A percentile compares a stretch with the other conserved stretches of the same genome.
These are phyloP conservation scores for Aramus guarauna DNA, from an alignment of 2,113 vertebrate genomes.

Conservation along the genomic window DNA sequence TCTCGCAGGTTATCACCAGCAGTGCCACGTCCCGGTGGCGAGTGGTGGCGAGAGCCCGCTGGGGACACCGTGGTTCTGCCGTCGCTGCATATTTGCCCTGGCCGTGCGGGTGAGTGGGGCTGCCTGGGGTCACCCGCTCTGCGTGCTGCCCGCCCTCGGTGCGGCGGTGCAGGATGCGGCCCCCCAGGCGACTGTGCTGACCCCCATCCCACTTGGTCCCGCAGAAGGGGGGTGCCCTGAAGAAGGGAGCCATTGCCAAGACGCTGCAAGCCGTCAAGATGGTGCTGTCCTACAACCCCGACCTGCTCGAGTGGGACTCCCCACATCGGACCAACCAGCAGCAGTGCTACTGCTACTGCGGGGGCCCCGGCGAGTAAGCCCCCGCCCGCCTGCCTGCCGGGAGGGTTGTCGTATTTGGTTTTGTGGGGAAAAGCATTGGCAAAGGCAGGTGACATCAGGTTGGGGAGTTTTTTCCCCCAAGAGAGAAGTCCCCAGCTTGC, in stretches of 20 bases:
- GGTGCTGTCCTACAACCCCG: slow-evolving; percentile 87
- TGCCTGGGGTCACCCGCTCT: accelerated
- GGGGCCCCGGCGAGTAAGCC: slow-evolving; percentile 91
- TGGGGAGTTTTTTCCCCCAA: not conserved
- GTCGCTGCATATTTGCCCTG: slow-evolving; percentile 94
- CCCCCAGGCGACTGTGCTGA: accelerated
- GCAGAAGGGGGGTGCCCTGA: slow-evolving; percentile 94
- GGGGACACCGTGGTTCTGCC: slow-evolving; percentile 89
- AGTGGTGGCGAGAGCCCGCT: slow-evolving; percentile 63
- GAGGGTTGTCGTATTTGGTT: accelerated
- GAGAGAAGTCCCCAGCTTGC: not conserved
- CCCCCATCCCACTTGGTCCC: not conserved
- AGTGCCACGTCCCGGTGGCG: slow-evolving; percentile 89
- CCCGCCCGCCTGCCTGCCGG: accelerated
- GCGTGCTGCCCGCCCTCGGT: accelerated
- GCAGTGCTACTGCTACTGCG: slow-evolving; percentile 96
- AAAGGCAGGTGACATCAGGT: not conserved
- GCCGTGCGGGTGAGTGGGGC: slow-evolving; percentile 78
- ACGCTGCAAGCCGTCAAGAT: slow-evolving; percentile 91
- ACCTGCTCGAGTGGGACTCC: slow-evolving; percentile 91
- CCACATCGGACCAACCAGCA: slow-evolving; percentile 92
- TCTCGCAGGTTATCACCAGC: slow-evolving; percentile 90
- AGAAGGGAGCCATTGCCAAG: slow-evolving; percentile 89
- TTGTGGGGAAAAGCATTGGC: not conserved
- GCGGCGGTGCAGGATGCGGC: accelerated